These are phyloP conservation scores for Orestias chungarensis DNA, from an alignment of 2,797 vertebrate genomes.

Conservation along the genomic window DNA sequence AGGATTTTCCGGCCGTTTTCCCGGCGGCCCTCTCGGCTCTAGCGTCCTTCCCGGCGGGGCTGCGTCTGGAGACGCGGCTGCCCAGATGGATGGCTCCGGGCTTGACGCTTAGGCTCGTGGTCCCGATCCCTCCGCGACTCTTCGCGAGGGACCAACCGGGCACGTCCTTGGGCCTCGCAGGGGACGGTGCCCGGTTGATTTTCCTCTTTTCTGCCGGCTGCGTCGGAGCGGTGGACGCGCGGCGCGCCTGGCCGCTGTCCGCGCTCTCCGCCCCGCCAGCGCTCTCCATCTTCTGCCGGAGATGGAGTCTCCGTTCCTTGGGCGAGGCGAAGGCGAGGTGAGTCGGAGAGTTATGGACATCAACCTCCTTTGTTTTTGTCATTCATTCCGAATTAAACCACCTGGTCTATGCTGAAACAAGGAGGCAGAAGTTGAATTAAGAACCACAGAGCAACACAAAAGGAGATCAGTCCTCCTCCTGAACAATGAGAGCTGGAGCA, in stretches of 20 bases:
- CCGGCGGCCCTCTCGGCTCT: conserved; percentile 69
- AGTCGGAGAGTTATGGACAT: conserved; percentile 76
- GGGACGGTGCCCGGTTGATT: conserved; percentile 89
- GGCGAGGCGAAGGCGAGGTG: conserved; percentile 79
- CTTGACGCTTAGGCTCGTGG: conserved; percentile 76
- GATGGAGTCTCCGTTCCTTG: conserved; percentile 81
- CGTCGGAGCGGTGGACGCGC: conserved; percentile 52
- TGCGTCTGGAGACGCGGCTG: conserved; percentile 79
- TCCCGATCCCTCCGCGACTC: conserved; percentile 83
- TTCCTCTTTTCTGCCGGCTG: conserved; percentile 85
- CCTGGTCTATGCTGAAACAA: conserved; percentile 26
- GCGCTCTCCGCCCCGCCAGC: conserved; percentile 75
- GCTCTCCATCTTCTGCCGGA: conserved; percentile 83
- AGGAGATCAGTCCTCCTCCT: conserved; percentile 39
- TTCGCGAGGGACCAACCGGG: conserved; percentile 91
- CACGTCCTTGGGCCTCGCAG: conserved; percentile 92
- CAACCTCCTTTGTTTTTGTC: conserved; percentile 87
- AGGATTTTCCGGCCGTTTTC: conserved; percentile 72
- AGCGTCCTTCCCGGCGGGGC: conserved; percentile 74
- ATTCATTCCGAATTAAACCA: conserved; percentile 82
- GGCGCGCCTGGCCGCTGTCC: conserved; percentile 65
- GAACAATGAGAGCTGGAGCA: conserved; percentile 23
- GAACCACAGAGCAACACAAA: conserved; percentile 65
- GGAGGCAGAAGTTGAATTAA: conserved; percentile 64
- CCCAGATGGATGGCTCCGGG: conserved; percentile 79